Conservation (phyloP, 1,140 invertebrate genomes). For the Diabrotica virgifera region DNA sequence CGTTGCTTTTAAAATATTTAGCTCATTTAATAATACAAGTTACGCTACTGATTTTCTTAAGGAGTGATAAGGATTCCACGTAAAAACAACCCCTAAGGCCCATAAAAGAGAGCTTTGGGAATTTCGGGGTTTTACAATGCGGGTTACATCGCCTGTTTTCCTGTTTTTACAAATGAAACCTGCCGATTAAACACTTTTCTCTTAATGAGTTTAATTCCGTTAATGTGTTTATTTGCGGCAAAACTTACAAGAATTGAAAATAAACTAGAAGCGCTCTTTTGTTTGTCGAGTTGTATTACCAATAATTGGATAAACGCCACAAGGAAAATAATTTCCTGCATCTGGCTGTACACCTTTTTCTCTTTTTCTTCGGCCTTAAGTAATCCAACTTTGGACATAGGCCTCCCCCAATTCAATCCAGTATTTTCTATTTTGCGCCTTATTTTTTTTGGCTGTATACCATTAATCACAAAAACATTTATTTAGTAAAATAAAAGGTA, state of each 20-base stretch:
- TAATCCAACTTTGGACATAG: too few species aligned
- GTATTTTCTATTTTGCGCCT: too few species aligned
- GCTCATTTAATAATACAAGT: background rate
- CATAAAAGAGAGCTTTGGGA: constrained; percentile 7
- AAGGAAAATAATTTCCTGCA: too few species aligned
- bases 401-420: too few species aligned
- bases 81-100: constrained; percentile 6
- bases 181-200: constrained; percentile 19
- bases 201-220: constrained; percentile 18
- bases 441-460: too few species aligned
- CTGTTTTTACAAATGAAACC: constrained; percentile 8
- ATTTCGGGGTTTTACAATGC: constrained; percentile 13
- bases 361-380: too few species aligned
- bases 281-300: background rate
- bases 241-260: constrained; percentile 14
- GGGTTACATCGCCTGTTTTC: constrained; percentile 1
- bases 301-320: constrained; percentile 13
- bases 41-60: background rate
- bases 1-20: too few species aligned
- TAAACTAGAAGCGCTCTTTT: constrained; percentile 4
- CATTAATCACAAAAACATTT: too few species aligned
- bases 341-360: too few species aligned
- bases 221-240: constrained; percentile 16
- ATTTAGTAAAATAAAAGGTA: too few species aligned
- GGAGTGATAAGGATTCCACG: background rate